A percentile compares a stretch with the other conserved stretches of the same genome.
phyloP scores from a whole-genome alignment of 1,140 invertebrate genomes.

The Scaptomyza montana region DNA sequence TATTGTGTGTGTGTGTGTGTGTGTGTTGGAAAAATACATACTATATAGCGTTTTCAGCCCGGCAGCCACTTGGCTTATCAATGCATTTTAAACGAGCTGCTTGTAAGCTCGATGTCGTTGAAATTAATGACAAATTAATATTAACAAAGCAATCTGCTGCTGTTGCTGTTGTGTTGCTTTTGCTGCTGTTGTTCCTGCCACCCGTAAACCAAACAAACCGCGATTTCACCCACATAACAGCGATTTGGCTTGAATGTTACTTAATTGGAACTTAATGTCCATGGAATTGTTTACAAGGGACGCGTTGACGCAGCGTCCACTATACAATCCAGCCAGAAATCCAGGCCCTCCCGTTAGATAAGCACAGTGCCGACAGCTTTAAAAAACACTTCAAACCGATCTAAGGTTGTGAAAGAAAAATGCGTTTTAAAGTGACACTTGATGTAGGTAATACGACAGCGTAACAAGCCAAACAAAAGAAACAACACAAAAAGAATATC shows the following conservation, averaged over 20 bases:
- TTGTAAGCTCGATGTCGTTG: slow-evolving; percentile 59
- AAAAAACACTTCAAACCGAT: slow-evolving; percentile 65
- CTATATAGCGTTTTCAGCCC: slow-evolving; percentile 19
- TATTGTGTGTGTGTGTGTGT: too few relatives aligned
- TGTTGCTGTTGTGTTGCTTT: neutral
- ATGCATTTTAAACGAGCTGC: slow-evolving; percentile 77
- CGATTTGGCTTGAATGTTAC: slow-evolving; percentile 74
- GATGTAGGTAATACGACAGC: slow-evolving; percentile 78
- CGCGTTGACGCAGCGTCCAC: neutral
- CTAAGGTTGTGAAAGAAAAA: slow-evolving; percentile 56
- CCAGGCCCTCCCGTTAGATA: slow-evolving; percentile 45
- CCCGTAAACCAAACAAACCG: slow-evolving; percentile 35
- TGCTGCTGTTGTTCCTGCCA: neutral
- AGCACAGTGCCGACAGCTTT: slow-evolving; percentile 62
- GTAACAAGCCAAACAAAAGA: slow-evolving; percentile 56
- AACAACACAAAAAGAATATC: slow-evolving; percentile 34
- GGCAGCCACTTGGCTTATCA: slow-evolving; percentile 71
- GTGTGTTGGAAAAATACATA: slow-evolving; percentile 38
- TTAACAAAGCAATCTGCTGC: slow-evolving; percentile 76
- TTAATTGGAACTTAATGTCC: slow-evolving; percentile 80
- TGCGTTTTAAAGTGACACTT: slow-evolving; percentile 79
- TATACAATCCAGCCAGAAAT: too few relatives aligned
- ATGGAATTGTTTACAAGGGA: slow-evolving; percentile 73
- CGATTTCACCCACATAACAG: slow-evolving; percentile 35
- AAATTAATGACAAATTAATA: slow-evolving; percentile 81